Percentiles rank a stretch among this genome's conserved stretches.
These are phyloP conservation scores for Celastrina argiolus DNA, from an alignment of 2,888 invertebrate genomes.

Conservation along the genomic window DNA sequence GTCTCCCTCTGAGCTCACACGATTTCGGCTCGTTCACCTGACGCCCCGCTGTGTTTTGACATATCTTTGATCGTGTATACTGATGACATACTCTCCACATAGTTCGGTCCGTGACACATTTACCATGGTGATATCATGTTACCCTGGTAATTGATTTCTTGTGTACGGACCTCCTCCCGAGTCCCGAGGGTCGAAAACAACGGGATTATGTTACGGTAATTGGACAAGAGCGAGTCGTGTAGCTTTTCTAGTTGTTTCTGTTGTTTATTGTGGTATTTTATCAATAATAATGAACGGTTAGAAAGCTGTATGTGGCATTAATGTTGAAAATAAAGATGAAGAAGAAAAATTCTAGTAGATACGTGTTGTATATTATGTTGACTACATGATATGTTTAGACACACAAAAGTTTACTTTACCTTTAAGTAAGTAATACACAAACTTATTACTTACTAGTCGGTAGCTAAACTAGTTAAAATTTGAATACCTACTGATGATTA, in stretches of 20 bases:
- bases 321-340: not conserved
- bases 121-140: not conserved
- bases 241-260: not conserved
- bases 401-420: not conserved
- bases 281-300: not conserved
- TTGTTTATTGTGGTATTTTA: not conserved
- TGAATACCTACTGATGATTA: not conserved
- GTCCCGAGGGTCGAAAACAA: not conserved
- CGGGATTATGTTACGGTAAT: not conserved
- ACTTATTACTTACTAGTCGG: not conserved
- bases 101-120: not conserved
- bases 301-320: not conserved
- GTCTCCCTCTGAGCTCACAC: not conserved
- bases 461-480: not conserved
- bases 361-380: no score
- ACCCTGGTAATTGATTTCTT: constrained; percentile 10
- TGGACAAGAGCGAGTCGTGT: not conserved
- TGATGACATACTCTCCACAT: not conserved
- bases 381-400: no score
- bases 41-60: not conserved
- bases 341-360: not conserved
- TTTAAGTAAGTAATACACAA: no score
- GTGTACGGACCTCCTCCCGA: constrained; percentile 4
- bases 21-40: not conserved
- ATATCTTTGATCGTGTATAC: not conserved